Evolutionary conservation across 2,888 invertebrate genomes (phyloP).

Genomic region (Aquatica leii): DNA sequence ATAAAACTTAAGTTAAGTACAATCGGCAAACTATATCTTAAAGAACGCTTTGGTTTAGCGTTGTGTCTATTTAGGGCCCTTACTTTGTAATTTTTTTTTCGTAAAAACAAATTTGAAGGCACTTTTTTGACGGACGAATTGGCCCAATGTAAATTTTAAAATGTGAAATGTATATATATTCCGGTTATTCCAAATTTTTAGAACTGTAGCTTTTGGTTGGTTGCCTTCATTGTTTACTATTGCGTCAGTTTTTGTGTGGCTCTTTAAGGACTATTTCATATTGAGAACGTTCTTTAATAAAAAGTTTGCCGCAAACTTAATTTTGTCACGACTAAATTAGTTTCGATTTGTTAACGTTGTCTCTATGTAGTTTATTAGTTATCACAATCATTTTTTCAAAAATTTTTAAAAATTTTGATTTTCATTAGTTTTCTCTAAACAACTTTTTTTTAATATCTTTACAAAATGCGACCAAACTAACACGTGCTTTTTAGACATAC

Average conservation of each 20-base stretch:
- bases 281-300: conserved; percentile 70
- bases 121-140: conserved; percentile 95
- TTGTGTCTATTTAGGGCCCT: conserved; percentile 90
- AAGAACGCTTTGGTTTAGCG: conserved; percentile 70
- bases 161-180: conserved; percentile 62
- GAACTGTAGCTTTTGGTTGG: conserved; percentile 57
- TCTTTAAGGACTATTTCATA: conserved; percentile 74
- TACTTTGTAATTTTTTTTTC: conserved; percentile 78
- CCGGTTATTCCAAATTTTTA: conserved; percentile 44
- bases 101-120: conserved; percentile 94
- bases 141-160: conserved; percentile 85
- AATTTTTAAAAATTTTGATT: conserved; percentile 7
- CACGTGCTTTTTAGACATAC: no score
- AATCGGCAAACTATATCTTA: conserved; percentile 57
- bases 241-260: conserved; percentile 78
- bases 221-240: conserved; percentile 81
- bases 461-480: no score
- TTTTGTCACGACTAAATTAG: conserved; percentile 47
- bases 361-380: conserved; percentile 11
- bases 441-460: conserved; percentile 2
- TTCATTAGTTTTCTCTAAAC: conserved; percentile 7
- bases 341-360: conserved; percentile 18
- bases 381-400: conserved; percentile 3
- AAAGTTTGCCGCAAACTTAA: conserved; percentile 46
- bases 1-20: conserved; percentile 54